Base-by-base conservation (phyloP, 2,797 vertebrate genomes). In the Hippoglossus hippoglossus region DNA sequence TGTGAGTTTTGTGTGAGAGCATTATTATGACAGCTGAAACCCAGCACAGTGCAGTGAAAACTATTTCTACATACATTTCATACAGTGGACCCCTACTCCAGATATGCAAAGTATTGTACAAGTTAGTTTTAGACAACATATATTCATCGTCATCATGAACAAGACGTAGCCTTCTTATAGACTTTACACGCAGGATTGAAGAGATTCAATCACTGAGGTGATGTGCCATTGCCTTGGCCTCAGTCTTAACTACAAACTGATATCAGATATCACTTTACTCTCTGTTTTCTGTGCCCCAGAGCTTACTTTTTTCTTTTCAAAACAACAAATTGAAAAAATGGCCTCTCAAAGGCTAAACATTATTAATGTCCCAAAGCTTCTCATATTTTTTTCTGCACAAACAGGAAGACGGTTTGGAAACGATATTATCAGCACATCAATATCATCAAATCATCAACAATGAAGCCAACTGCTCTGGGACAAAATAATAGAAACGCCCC, bases 181-280 rank as follows among this genome's bases (percentile, higher is more conserved):
- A 34, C 18, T 36, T 49, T 44, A 3, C 22, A n/a, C 10, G 18
- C 36, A n/a, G 34, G 53, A 59, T 24, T 49, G 25, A 63, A 67
- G 21, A 12, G 22, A 28, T 50, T 49, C 58, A 70, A 57, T 36
- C 11, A 41, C 19, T 10, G 21, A 71, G 26, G 53, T 47, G 15
- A n/a, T 6, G 19, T 44, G 34, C 11, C 31, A n/a, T 26, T 59
- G 21, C 53, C 52, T 52, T 31, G 46, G 50, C 22, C 39, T 6
- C 12, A 10, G 24, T 54, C 18, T 61, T 41, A 16, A 44, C 56
- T n/a, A 26, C n/a, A n/a, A 75, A 61, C 64, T 68, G 73, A 73
- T 60, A 56, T 11, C 8, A 57, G 24, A 24, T 31, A 52, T 67
- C 31, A 26, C 55, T 16, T 36, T n/a, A 6, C 50, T 53, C 26